Evolutionary conservation across 2,113 vertebrate species (phyloP), one percentile per base, ranked within the genome.

Genomic region (Clarias batrachus): DNA sequence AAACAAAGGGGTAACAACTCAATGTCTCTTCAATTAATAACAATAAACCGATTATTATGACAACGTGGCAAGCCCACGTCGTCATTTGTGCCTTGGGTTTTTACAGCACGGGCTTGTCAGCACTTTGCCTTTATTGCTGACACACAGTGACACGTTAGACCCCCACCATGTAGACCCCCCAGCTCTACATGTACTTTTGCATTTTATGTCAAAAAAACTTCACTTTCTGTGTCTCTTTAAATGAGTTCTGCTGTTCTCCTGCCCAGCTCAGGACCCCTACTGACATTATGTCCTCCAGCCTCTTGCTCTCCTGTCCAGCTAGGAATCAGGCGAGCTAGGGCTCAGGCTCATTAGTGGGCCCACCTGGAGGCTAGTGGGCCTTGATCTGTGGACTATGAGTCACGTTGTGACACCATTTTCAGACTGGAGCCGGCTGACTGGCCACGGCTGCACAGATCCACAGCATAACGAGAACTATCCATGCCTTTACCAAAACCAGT

Each of bases 271-370:
- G 88, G 90, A 83, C 90, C 91, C 92, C 92, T 92, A 93, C 92
- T 94, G 93, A 94, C 93, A 89, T 74, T 78, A 60, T 65, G 83
- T 90, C 88, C 83, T 93, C 89, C 89, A 88, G 90, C 92, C 88
- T 85, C 89, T 90, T 88, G 91, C 87, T 88, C 86, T 85, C 71
- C 89, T 78, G 82, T 83, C 87, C 91, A 91, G 95, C 94, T 95
- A 95, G 94, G 95, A 93, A 91, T 77, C 54, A 92, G 92, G 87
- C 90, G 92, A 93, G 92, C 90, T 93, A 87, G 25, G 92, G 92
- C 90, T 93, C 93, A 87, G 90, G 89, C 95, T 97, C 96, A 97
- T 97, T 97, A 97, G 94, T 91, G 94, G 87, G 93, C 92, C 92
- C 96, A 95, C 96, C 96, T 93, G 96, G 96, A 95, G 96, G 92